phyloP scores from a whole-genome alignment of 2,888 invertebrate genomes.

The Calliphora vomitoria region DNA sequence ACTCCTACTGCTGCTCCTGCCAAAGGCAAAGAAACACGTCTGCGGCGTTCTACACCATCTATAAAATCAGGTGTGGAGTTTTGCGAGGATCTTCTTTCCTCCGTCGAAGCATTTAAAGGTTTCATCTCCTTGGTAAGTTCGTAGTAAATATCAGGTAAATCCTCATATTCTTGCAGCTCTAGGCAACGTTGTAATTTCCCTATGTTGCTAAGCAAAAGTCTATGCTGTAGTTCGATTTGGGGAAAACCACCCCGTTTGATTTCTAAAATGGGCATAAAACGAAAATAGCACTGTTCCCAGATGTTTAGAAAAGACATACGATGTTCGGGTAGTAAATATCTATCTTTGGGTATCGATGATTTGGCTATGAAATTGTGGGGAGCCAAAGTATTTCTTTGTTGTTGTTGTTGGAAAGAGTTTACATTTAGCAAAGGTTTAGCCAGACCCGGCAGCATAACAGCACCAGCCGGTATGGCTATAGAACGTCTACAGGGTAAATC shows the following conservation, averaged over 20 bases:
- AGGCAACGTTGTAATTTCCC: slow-evolving; percentile 83
- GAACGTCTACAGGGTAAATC: slow-evolving; percentile 81
- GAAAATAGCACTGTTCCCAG: slow-evolving; percentile 95
- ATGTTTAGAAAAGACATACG: slow-evolving; percentile 88
- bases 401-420: slow-evolving; percentile 61
- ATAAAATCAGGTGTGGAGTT: slow-evolving; percentile 79
- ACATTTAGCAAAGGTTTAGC: slow-evolving; percentile 73
- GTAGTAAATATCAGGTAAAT: slow-evolving; percentile 81
- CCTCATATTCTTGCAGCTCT: slow-evolving; percentile 83
- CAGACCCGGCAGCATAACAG: slow-evolving; percentile 79
- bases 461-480: slow-evolving; percentile 80
- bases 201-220: slow-evolving; percentile 83
- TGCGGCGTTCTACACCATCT: slow-evolving; percentile 80
- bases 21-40: slow-evolving; percentile 76
- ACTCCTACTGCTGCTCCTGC: slow-evolving; percentile 12
- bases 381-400: slow-evolving; percentile 80
- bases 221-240: slow-evolving; percentile 84
- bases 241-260: slow-evolving; percentile 84
- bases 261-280: slow-evolving; percentile 94
- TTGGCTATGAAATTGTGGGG: slow-evolving; percentile 81
- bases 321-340: slow-evolving; percentile 85
- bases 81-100: slow-evolving; percentile 47
- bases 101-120: slow-evolving; percentile 48
- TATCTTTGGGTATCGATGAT: slow-evolving; percentile 83
- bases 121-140: slow-evolving; percentile 77